Conservation (phyloP, 2,888 invertebrate species). For the Agrochola lota region DNA sequence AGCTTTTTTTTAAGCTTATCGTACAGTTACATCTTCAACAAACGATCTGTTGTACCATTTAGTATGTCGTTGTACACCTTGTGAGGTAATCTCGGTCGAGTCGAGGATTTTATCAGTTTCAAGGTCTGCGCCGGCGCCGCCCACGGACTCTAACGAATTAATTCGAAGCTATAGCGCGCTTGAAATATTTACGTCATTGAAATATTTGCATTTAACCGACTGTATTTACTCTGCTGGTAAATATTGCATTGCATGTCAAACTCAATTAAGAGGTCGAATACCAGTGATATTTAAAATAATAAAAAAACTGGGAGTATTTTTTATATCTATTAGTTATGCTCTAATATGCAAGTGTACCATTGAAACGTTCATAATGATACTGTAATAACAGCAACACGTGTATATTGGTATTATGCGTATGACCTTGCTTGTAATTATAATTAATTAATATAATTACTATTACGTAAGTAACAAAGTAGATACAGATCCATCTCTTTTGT, state of each 20-base stretch:
- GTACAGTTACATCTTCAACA: conserved; percentile 43
- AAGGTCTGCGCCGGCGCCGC: conserved; percentile 63
- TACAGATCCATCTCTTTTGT: not conserved
- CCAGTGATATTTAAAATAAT: not conserved
- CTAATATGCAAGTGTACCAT: conserved; percentile 27
- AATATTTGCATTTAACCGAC: conserved; percentile 41
- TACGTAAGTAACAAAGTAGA: conserved; percentile 12
- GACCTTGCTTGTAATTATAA: conserved; percentile 26
- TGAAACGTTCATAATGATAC: conserved; percentile 31
- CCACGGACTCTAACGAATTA: conserved; percentile 51
- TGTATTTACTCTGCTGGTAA: conserved; percentile 8
- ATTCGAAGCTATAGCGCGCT: conserved; percentile 31
- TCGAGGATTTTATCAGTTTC: conserved; percentile 64
- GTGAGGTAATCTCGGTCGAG: conserved; percentile 51
- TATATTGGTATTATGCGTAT: conserved; percentile 24
- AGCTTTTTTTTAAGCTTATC: conserved; percentile 54
- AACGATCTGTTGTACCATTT: conserved; percentile 45
- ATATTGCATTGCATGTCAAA: conserved; percentile 27
- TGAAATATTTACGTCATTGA: conserved; percentile 37
- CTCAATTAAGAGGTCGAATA: not conserved
- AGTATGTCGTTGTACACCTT: conserved; percentile 18
- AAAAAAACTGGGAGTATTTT: not conserved
- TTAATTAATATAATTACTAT: conserved; percentile 11
- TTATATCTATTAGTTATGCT: not conserved
- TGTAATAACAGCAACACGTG: conserved; percentile 39